These are phyloP conservation scores for Micromys minutus DNA, from an alignment of 2,113 vertebrate genomes.

Conservation along the genomic window DNA sequence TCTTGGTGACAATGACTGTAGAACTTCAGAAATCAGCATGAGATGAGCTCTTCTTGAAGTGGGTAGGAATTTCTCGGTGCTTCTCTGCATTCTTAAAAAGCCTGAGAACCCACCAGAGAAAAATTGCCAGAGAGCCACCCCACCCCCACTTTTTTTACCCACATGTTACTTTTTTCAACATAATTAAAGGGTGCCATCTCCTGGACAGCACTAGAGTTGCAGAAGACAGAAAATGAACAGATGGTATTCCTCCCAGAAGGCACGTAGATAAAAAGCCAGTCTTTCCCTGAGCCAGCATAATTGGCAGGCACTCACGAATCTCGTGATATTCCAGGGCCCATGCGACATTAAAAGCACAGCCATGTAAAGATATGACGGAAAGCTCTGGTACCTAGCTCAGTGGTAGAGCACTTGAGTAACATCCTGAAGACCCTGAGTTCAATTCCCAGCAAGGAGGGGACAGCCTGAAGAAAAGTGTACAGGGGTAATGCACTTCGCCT, in stretches of 20 bases:
- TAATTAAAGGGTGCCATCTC: background rate
- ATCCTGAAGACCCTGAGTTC: background rate
- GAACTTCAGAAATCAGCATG: background rate
- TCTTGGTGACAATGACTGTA: background rate
- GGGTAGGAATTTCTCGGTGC: background rate
- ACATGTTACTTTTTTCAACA: background rate
- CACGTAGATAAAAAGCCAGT: background rate
- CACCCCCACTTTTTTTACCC: fast-evolving
- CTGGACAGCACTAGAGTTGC: background rate
- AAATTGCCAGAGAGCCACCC: background rate
- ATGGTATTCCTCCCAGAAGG: background rate
- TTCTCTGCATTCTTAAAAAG: background rate
- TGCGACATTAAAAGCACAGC: background rate
- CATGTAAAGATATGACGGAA: background rate
- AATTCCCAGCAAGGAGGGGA: background rate
- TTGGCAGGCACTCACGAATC: background rate
- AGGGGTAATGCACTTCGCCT: background rate
- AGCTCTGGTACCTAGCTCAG: background rate
- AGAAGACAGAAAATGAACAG: background rate
- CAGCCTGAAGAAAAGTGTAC: background rate
- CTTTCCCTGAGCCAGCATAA: background rate
- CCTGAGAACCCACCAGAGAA: background rate
- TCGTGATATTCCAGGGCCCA: too few relatives aligned
- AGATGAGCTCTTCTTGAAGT: background rate
- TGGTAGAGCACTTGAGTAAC: background rate